Conservation (phyloP, 2,888 invertebrate genomes). For the Eupithecia subfuscata region DNA sequence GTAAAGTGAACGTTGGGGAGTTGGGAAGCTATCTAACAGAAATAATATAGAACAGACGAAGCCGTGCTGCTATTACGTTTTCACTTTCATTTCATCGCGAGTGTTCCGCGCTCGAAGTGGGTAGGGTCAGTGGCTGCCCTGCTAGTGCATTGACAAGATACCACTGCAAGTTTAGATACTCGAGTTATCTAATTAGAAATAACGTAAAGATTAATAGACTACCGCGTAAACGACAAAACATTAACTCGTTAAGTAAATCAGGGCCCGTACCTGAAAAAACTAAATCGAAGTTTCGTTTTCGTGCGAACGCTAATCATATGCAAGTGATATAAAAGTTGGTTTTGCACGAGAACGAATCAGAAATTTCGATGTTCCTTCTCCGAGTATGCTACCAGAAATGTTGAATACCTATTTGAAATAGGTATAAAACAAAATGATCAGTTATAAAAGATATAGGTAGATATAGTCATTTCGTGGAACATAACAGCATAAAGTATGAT, state of each 20-base stretch:
- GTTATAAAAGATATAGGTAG: neutral
- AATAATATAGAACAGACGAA: slow-evolving; percentile 57
- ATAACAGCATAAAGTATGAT: neutral
- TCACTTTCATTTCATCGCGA: slow-evolving; percentile 68
- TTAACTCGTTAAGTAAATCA: neutral
- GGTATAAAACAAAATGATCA: neutral
- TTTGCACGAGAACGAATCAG: too few species aligned
- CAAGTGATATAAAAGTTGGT: too few species aligned
- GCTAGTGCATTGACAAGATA: slow-evolving; percentile 57
- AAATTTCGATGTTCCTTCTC: too few species aligned
- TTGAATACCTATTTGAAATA: neutral
- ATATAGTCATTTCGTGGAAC: neutral
- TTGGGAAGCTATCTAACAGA: slow-evolving; percentile 4
- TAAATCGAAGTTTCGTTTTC: too few species aligned
- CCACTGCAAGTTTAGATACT: slow-evolving; percentile 43
- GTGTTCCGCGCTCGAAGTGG: slow-evolving; percentile 53
- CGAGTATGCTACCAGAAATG: neutral
- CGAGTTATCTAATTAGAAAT: slow-evolving; percentile 12
- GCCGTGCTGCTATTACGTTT: slow-evolving; percentile 57
- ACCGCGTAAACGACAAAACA: neutral
- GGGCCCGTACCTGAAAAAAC: too few species aligned
- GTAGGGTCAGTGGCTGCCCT: slow-evolving; percentile 53
- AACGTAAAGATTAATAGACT: neutral
- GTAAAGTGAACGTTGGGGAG: neutral
- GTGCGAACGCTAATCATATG: too few species aligned